A percentile compares a stretch with the other conserved stretches of the same genome.
Conservation (phyloP, 2,797 vertebrate species). For the Anas bahamensis region DNA sequence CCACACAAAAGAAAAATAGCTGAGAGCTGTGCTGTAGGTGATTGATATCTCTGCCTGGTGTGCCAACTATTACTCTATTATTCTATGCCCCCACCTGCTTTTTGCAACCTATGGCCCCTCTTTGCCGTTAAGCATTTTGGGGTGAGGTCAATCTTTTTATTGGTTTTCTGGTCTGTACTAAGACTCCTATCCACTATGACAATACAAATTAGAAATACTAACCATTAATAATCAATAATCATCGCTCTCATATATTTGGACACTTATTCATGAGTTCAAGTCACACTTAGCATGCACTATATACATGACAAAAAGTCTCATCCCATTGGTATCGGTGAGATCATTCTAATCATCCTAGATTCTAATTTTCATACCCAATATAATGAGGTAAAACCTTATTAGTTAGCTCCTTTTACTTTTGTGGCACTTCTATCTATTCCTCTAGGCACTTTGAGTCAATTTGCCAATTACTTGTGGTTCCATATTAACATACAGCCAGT, state of each 20-base stretch:
- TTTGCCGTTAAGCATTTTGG: not conserved
- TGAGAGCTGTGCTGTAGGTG: not conserved
- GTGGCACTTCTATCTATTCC: not conserved
- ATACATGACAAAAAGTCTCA: not conserved
- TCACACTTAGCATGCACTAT: not conserved
- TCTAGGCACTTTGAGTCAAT: not conserved
- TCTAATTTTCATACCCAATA: not conserved
- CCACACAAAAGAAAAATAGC: not conserved
- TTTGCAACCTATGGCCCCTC: not conserved
- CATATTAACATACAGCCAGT: not conserved
- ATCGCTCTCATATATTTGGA: not conserved
- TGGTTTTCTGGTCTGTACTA: not conserved
- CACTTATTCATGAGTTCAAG: not conserved
- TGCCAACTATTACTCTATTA: not conserved
- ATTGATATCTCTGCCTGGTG: not conserved
- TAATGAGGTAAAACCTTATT: not conserved
- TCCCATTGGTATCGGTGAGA: not conserved
- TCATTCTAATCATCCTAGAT: not conserved
- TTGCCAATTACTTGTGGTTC: not conserved
- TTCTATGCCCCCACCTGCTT: not conserved
- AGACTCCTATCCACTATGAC: not conserved
- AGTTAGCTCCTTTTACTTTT: not conserved
- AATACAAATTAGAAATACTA: not conserved
- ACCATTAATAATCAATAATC: not conserved
- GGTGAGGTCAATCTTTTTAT: not conserved